Evolutionary conservation across 2,888 invertebrate genomes (phyloP).

Genomic region (Callyntrura sp.): DNA sequence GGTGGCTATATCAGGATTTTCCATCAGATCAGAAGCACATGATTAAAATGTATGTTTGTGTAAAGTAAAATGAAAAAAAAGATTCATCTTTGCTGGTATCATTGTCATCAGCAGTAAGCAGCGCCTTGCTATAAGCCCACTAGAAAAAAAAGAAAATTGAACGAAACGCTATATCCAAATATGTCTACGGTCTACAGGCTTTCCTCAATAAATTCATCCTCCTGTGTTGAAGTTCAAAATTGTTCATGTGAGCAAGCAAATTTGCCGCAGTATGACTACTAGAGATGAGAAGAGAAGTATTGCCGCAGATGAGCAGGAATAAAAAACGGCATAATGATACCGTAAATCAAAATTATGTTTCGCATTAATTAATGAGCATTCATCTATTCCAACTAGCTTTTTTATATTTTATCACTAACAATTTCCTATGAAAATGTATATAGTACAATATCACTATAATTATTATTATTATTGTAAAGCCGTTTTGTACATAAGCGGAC

Average conservation of each 20-base stretch:
- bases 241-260: conserved; percentile 9
- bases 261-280: conserved; percentile 16
- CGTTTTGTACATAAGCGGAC: no score
- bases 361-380: conserved; percentile 61
- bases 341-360: conserved; percentile 66
- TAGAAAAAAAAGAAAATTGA: neutral
- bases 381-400: conserved; percentile 32
- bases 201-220: neutral
- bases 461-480: no score
- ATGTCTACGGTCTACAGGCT: neutral
- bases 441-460: no score
- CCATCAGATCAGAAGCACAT: no score
- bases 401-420: neutral
- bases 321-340: conserved; percentile 50
- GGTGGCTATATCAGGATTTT: no score
- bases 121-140: neutral
- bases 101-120: no score
- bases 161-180: neutral
- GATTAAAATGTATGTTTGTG: no score
- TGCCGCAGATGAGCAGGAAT: neutral
- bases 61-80: no score
- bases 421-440: no score
- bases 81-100: no score
- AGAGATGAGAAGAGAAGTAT: conserved; percentile 2
- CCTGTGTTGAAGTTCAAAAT: neutral